These are phyloP conservation scores for Epinephelus coioides DNA, from an alignment of 2,797 vertebrate species.

Conservation along the genomic window DNA sequence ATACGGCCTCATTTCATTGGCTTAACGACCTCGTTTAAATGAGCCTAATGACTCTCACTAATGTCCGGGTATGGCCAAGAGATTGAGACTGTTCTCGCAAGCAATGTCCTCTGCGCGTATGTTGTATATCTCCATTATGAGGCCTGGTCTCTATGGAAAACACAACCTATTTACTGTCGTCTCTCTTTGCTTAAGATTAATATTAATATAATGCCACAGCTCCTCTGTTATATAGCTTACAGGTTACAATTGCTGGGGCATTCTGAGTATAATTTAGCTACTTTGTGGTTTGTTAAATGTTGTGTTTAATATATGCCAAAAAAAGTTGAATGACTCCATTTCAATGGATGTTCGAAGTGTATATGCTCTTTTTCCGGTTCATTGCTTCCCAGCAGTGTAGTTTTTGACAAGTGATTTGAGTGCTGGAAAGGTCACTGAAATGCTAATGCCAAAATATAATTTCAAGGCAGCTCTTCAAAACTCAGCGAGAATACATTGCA, in stretches of 20 bases:
- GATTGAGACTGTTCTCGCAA: slow-evolving; percentile 77
- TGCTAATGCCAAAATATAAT: slow-evolving; percentile 64
- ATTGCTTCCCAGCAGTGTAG: slow-evolving; percentile 28
- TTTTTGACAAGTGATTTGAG: slow-evolving; percentile 57
- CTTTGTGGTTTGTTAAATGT: slow-evolving; percentile 8
- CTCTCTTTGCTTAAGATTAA: slow-evolving; percentile 54
- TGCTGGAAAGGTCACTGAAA: slow-evolving; percentile 73
- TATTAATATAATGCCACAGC: slow-evolving; percentile 31
- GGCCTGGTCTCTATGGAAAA: slow-evolving; percentile 67
- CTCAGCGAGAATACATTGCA: slow-evolving; percentile 31
- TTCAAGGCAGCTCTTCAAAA: slow-evolving; percentile 55
- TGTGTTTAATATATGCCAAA: slow-evolving; percentile 21
- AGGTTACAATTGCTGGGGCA: slow-evolving; percentile 36
- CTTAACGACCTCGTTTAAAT: slow-evolving; percentile 87
- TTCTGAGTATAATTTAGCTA: slow-evolving; percentile 12
- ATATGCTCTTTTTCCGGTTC: slow-evolving; percentile 24
- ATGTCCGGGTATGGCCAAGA: slow-evolving; percentile 80
- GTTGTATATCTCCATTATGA: slow-evolving; percentile 82
- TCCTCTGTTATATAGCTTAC: slow-evolving; percentile 17
- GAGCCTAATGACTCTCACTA: slow-evolving; percentile 86
- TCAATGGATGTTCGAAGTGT: slow-evolving; percentile 41
- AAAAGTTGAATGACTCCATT: slow-evolving; percentile 33
- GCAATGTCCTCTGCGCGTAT: slow-evolving; percentile 73
- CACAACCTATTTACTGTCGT: slow-evolving; percentile 75
- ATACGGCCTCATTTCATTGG: slow-evolving; percentile 84